Base-by-base conservation (phyloP, 1,140 invertebrate species). In the Stegodyphus mimosarum region DNA sequence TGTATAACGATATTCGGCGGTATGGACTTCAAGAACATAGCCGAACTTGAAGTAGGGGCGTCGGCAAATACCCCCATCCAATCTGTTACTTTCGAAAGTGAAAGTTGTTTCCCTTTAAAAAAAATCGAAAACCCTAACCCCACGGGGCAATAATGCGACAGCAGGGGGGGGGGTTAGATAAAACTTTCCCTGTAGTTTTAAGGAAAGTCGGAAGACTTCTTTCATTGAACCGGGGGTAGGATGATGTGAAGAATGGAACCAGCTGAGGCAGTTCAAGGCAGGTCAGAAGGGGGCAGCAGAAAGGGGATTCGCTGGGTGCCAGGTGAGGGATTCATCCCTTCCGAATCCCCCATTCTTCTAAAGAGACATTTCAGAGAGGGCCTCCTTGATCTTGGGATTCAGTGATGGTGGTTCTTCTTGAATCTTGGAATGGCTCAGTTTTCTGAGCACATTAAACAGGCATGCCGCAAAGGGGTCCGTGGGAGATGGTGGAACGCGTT, bases 231-330 rank as follows among this genome's bases (percentile, higher is more conserved):
- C 79, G 79, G 73, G 73, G 74, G 79, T 78, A 49, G 67, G 71
- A 51, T 67, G 79, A 83, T 80, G 70, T 74, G 79, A 83, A 73
- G 66, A 74, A 73, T 83, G 71, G 79, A 83, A 83, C 74, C 79
- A 83, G 79, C 79, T 83, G 79, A 83, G 71, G 13, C 48, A 74
- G 79, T 9, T 83, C 71, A 73, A 83, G 79, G 79, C 79, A 83
- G 79, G 79, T 83, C 79, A 74, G 51, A 55, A 17, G 71, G 79
- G 79, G 79, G 79, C 64, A 72, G 67, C 15, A 51, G 78, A 81
- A 63, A 69, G 78, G 76, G 69, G 76, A 64, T 69, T 67, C 33
- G 33, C 66, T 79, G 78, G 53, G 71, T 74, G 79, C 79, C 79
- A 83, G 79, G 79, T 83, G 79, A 83, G 79, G n/a, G 67, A 33